Evolutionary conservation across 2,113 vertebrate species (phyloP).

Genomic region (Bubo blakistoni): DNA sequence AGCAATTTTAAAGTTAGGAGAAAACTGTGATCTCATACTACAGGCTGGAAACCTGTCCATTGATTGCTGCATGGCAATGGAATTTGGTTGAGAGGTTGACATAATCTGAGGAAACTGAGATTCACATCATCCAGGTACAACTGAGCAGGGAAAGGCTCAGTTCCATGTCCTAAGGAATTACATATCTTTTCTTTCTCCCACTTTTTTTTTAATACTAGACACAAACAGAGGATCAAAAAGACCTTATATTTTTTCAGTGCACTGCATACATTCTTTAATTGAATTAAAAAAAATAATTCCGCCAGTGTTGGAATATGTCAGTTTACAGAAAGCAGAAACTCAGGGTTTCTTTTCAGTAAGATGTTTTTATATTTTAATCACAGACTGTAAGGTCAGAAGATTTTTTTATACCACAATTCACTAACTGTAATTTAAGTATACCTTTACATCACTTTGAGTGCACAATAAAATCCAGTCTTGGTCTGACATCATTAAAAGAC

Average conservation of each 20-base stretch:
- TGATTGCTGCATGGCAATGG: slow-evolving; percentile 1
- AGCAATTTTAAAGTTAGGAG: slow-evolving; percentile 23
- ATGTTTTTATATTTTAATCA: neutral
- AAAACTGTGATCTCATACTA: slow-evolving; percentile 61
- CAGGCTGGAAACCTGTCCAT: slow-evolving; percentile 7
- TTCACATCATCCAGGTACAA: slow-evolving; percentile 5
- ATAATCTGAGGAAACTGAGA: neutral
- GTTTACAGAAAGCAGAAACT: neutral
- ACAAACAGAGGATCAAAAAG: neutral
- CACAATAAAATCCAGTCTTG: neutral
- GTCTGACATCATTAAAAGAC: neutral
- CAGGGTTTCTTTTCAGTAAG: neutral
- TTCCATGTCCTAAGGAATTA: neutral
- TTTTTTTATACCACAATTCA: neutral
- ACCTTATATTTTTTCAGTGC: neutral
- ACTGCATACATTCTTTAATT: neutral
- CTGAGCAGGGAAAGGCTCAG: neutral
- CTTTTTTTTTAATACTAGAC: neutral
- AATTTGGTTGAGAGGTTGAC: slow-evolving; percentile 47
- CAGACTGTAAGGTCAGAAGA: neutral
- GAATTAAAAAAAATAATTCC: neutral
- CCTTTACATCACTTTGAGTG: neutral
- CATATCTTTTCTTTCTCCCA: neutral
- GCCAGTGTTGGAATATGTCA: neutral
- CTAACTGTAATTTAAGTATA: neutral